Base-by-base conservation (phyloP, 2,113 vertebrate species). In the Sapayoa aenigma region DNA sequence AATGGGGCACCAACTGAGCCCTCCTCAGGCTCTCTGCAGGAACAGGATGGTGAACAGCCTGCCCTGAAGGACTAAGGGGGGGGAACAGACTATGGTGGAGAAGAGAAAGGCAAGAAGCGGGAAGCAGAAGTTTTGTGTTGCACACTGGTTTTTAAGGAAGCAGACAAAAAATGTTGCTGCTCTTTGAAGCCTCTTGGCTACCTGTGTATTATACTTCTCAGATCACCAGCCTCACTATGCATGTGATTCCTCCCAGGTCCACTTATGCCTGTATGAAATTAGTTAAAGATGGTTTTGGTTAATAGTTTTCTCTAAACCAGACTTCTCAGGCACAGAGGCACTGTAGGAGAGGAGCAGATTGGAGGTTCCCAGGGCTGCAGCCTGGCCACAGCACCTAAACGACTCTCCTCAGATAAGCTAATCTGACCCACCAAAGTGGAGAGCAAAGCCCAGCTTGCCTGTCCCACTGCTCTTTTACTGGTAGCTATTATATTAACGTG, bases 391-490 rank as follows among this genome's bases (percentile, higher is more conserved):
- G 63, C 75, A 65, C 85, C 84, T 52, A 14, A 56, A 37, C 0
- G 0, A 5, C 27, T 74, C 67, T 77, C 14, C 46, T 39, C 55
- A 69, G 27, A n/a, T 31, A 12, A 60, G 6, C n/a, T 63, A 12
- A 44, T 52, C 21, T 69, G 47, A 71, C 47, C 65, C 62, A 59
- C 73, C 1, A 0, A 71, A 42, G 63, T 20, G 46, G 50, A 76
- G 88, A 92, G 83, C 59, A 86, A 73, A 90, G 76, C 88, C 85
- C 85, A 89, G 66, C 66, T 91, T 87, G 74, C 74, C 72, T 87
- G 75, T 58, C 63, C 83, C 55, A 63, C 42, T 30, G n/a, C 50
- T 81, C 79, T 78, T 94, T 58, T 75, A 53, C 74, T 79, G 65
- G 60, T 60, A 42, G 35, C 49, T 78, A 35, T 75, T 73, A 58